Percentiles rank a stretch among this genome's conserved stretches.
phyloP scores from a whole-genome alignment of 2,888 invertebrate genomes.

The Drosophila bunnanda region DNA sequence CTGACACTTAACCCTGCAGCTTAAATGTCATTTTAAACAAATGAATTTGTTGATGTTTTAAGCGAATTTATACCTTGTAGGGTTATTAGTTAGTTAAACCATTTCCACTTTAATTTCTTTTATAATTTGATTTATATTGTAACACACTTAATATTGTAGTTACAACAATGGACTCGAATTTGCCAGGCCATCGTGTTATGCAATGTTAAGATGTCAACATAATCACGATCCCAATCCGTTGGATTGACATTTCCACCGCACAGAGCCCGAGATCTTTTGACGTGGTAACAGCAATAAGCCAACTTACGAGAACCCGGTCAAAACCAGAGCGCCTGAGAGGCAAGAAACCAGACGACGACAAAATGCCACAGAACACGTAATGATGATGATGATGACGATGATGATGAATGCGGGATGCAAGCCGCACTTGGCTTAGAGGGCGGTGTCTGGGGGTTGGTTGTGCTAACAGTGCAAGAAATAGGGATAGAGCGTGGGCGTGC shows the following conservation, averaged over 20 bases:
- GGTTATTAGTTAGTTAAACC: background rate
- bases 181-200: background rate
- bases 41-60: background rate
- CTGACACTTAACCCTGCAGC: background rate
- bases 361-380: constrained; percentile 66
- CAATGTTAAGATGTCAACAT: constrained; percentile 13
- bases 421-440: constrained; percentile 16
- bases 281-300: constrained; percentile 32
- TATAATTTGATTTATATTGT: background rate
- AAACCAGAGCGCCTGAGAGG: constrained; percentile 14
- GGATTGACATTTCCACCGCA: constrained; percentile 22
- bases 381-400: constrained; percentile 58
- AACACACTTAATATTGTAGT: no score
- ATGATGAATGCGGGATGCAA: constrained; percentile 53
- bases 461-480: constrained; percentile 12
- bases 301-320: constrained; percentile 23
- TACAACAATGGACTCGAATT: background rate
- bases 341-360: constrained; percentile 33
- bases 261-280: constrained; percentile 16
- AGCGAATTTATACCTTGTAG: background rate
- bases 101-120: background rate
- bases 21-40: background rate
- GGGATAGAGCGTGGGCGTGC: background rate
- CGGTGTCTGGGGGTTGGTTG: constrained; percentile 17
- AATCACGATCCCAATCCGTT: constrained; percentile 17